Evolutionary conservation across 30 jellyfish, hydroid and myxozoan species (phyloP).

Genomic region (Sanderia malayensis): DNA sequence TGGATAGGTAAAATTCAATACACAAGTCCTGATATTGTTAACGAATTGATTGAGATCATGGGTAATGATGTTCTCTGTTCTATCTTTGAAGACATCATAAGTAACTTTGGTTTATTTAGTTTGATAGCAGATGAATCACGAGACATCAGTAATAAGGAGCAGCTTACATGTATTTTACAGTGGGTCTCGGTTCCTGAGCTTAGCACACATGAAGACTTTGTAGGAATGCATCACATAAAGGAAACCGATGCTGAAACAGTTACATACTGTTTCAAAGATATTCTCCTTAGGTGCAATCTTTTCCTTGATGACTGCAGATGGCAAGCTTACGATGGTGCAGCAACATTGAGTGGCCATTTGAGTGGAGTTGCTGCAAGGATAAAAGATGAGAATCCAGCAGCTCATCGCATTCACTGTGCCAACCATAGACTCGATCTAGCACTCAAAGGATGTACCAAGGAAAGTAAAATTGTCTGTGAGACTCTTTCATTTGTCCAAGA

Average conservation of each 20-base stretch:
- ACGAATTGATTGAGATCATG: conserved; percentile 31
- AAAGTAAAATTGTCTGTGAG: conserved; percentile 16
- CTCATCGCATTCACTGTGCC: conserved; percentile 40
- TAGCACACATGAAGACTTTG: conserved; percentile 26
- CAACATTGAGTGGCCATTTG: conserved; percentile 38
- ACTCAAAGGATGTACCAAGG: conserved; percentile 38
- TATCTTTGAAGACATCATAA: conserved; percentile 16
- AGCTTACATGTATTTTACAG: conserved; percentile 27
- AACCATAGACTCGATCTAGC: conserved; percentile 39
- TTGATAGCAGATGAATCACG: conserved; percentile 43
- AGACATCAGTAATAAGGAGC: conserved; percentile 32
- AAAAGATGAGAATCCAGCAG: conserved; percentile 34
- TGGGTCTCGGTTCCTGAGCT: conserved; percentile 37
- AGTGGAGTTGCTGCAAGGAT: conserved; percentile 47
- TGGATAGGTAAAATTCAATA: conserved; percentile 11
- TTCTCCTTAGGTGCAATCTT: conserved; percentile 24
- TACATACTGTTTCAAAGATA: conserved; percentile 23
- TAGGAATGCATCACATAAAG: conserved; percentile 23
- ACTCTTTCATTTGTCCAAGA: conserved; percentile 26
- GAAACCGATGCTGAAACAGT: conserved; percentile 30
- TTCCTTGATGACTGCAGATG: conserved; percentile 27
- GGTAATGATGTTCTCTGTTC: conserved; percentile 30
- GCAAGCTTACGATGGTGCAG: conserved; percentile 50
- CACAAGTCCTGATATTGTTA: conserved; percentile 28
- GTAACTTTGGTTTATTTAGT: conserved; percentile 32